phyloP scores from a whole-genome alignment of 2,113 vertebrate species.

The Prunella fulvescens region DNA sequence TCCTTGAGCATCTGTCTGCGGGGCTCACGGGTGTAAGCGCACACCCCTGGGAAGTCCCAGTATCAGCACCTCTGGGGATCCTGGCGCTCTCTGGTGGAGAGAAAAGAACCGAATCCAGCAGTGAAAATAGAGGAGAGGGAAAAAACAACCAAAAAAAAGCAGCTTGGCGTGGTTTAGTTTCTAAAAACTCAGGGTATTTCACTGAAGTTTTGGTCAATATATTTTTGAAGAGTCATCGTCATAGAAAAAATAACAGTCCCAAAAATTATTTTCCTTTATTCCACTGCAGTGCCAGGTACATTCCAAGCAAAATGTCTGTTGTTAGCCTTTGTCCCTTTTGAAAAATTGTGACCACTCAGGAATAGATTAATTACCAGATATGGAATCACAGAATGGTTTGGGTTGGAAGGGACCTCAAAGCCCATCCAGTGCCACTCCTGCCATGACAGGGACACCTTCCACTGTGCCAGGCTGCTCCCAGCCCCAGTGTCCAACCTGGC shows the following conservation, averaged over 20 bases:
- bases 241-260: not conserved
- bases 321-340: not conserved
- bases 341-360: not conserved
- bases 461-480: not conserved
- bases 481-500: accelerated
- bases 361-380: not conserved
- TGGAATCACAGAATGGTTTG: not conserved
- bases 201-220: not conserved
- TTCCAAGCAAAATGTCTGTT: not conserved
- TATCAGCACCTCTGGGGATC: not conserved
- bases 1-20: not conserved
- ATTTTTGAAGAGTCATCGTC: not conserved
- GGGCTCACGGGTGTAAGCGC: not conserved
- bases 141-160: no score
- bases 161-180: not conserved
- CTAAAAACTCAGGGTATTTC: not conserved
- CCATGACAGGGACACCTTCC: not conserved
- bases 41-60: not conserved
- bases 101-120: not conserved
- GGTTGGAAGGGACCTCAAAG: not conserved
- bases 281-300: not conserved
- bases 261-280: not conserved
- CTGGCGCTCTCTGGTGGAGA: conserved; percentile 41
- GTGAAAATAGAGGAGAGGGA: not conserved
- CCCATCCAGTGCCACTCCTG: accelerated